Base-by-base conservation (phyloP, 1,140 invertebrate species). In the Heterodera schachtii region DNA sequence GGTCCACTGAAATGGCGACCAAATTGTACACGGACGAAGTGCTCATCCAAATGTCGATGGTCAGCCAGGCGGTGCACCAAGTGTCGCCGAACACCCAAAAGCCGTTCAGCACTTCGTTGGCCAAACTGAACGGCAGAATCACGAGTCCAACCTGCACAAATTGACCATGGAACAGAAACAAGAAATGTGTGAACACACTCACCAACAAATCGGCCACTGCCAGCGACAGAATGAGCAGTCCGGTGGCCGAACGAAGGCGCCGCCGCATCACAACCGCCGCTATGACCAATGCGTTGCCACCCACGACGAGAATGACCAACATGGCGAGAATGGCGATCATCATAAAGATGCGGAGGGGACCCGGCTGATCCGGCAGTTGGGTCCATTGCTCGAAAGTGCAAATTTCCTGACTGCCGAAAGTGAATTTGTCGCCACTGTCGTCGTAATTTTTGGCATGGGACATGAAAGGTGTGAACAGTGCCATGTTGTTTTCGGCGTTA, bases 1-100 rank as follows among this genome's bases (percentile, higher is more conserved):
- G 21, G 73, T 82, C 81, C n/a, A 98, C 91, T 1, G 96, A 96
- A 80, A 98, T 98, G 3, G 95, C 95, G 90, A 96, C 81, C 44
- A 82, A 91, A 90, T 98, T 98, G 49, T 98, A 91, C 86, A 98
- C 98, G 64, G 96, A 98, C 3, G 96, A 96, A 1, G 97, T 98
- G 90, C 95, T 96, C 88, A 96, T 96, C 81, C 98, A 93, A 4
- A 98, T 95, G 90, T 99, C 97, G 89, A 95, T 95, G 8, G 96
- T 98, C 41, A 98, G 92, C 96, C 96, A 98, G 90, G 97, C 84
- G 13, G 87, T 89, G 86, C 88, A 89, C 88, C 88, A 89, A 44
- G 82, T 84, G 49, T 90, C 89, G 66, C 88, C 89, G 73, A 89
- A 89, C 44, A 89, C 86, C 88, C 88, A 89, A 80, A 82, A 90